phyloP scores from a whole-genome alignment of 2,888 invertebrate species.

The Rutpela maculata region DNA sequence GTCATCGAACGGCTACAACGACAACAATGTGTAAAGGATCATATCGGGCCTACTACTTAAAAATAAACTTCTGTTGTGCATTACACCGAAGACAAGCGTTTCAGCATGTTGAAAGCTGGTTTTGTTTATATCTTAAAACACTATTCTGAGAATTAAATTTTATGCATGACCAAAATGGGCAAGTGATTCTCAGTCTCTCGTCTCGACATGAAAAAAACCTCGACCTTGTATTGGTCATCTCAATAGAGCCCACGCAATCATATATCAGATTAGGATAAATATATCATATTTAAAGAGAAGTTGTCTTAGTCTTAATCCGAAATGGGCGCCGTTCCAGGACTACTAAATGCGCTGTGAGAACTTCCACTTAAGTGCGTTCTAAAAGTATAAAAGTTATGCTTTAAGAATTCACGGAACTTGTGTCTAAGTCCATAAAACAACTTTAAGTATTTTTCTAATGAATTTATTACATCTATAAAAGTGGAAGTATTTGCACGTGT shows the following conservation, averaged over 20 bases:
- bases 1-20: neutral
- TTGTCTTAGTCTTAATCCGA: neutral
- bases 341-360: neutral
- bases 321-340: neutral
- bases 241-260: slow-evolving; percentile 31
- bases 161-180: slow-evolving; percentile 20
- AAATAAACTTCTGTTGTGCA: slow-evolving; percentile 4
- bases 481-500: too few relatives aligned
- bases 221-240: slow-evolving; percentile 43
- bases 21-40: slow-evolving; percentile 6
- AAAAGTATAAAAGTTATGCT: too few relatives aligned
- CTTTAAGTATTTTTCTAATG: too few relatives aligned
- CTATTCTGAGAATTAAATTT: slow-evolving; percentile 23
- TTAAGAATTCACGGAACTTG: too few relatives aligned
- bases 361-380: neutral
- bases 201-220: slow-evolving; percentile 18
- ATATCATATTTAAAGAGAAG: slow-evolving; percentile 15
- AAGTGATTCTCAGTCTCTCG: slow-evolving; percentile 3
- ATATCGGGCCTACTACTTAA: slow-evolving; percentile 3
- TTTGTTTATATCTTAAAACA: slow-evolving; percentile 22
- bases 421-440: too few relatives aligned
- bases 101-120: slow-evolving; percentile 16
- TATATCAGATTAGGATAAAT: slow-evolving; percentile 33
- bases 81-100: neutral
- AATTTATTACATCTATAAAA: too few relatives aligned